Conservation (phyloP, 1,140 invertebrate species). For the Cotesia typhae region DNA sequence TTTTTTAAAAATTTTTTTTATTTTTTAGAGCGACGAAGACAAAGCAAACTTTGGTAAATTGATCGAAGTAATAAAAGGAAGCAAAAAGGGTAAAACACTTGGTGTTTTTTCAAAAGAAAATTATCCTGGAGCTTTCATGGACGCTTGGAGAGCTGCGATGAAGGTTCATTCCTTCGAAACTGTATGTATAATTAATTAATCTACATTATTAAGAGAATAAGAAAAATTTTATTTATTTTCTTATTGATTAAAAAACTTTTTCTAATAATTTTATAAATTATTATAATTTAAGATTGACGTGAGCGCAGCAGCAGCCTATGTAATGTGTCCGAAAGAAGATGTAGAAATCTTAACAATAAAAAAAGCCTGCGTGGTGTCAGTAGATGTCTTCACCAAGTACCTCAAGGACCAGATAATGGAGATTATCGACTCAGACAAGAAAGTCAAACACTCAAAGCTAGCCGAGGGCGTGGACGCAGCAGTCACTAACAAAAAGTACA, state of each 20-base stretch:
- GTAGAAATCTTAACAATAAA: conserved; percentile 91
- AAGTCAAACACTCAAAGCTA: conserved; percentile 93
- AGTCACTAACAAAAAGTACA: conserved; percentile 93
- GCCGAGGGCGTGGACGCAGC: conserved; percentile 94
- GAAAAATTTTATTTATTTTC: conserved; percentile 33
- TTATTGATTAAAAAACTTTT: conserved; percentile 22
- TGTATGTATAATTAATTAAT: conserved; percentile 56
- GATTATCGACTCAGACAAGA: conserved; percentile 98
- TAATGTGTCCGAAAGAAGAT: conserved; percentile 97
- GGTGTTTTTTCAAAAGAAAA: conserved; percentile 97
- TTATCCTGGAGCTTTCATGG: conserved; percentile 91
- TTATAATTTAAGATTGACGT: conserved; percentile 77
- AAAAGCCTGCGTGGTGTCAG: conserved; percentile 91
- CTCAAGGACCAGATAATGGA: conserved; percentile 98
- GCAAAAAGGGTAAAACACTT: conserved; percentile 88
- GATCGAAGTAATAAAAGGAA: conserved; percentile 84
- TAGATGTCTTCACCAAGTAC: conserved; percentile 96
- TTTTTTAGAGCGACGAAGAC: conserved; percentile 90
- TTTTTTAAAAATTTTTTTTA: too few relatives aligned
- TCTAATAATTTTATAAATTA: conserved; percentile 4
- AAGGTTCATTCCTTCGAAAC: conserved; percentile 83
- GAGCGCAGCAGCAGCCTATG: conserved; percentile 81
- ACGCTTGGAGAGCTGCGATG: conserved; percentile 84
- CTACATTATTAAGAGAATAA: conserved; percentile 20
- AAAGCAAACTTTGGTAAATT: conserved; percentile 93